Evolutionary conservation across 2,113 vertebrate species (phyloP), one percentile per base, ranked within the genome.

Genomic region (Jaculus jaculus): DNA sequence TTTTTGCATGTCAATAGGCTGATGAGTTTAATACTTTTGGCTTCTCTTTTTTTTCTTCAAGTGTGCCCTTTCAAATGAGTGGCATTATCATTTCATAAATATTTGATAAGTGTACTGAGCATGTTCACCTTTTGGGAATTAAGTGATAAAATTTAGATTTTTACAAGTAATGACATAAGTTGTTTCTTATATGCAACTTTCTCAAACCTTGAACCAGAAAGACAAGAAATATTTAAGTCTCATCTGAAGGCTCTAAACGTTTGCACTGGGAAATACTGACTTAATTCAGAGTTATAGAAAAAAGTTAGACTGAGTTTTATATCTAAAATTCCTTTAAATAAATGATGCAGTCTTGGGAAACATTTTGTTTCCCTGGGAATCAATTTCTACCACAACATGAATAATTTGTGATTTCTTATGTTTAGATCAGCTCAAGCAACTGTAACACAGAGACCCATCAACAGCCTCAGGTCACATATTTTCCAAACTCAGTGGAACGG

Each of bases 341-440:
- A n/a, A 84, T 89, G 9, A 16, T 84, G 17, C 39, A 24, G 78
- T 18, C 34, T 54, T 72, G 0, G 34, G 37, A 91, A 84, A 81
- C 20, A 84, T 17, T 83, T 90, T 74, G 80, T 73, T 91, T 93
- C 7, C 54, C 11, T 80, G 23, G 15, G n/a, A 86, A 72, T 93
- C 18, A 92, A 85, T 92, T 79, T 93, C 20, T 51, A 84, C 82
- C 83, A 32, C 37, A 92, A 74, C 24, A 71, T 28, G 74, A 89
- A n/a, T 84, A 95, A 95, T 92, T 94, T 80, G 39, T 61, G 11
- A 0, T 7, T 88, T 90, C 85, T 79, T 8, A 58, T 61, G 72
- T 26, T 82, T 34, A 18, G 13, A 74, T 86, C 71, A 84, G 69
- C 74, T 94, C 28, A 83, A 63, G n/a, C 58, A 86, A 71, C 3